Base-by-base conservation (phyloP, 2,888 invertebrate species). In the Zygaena filipendulae region DNA sequence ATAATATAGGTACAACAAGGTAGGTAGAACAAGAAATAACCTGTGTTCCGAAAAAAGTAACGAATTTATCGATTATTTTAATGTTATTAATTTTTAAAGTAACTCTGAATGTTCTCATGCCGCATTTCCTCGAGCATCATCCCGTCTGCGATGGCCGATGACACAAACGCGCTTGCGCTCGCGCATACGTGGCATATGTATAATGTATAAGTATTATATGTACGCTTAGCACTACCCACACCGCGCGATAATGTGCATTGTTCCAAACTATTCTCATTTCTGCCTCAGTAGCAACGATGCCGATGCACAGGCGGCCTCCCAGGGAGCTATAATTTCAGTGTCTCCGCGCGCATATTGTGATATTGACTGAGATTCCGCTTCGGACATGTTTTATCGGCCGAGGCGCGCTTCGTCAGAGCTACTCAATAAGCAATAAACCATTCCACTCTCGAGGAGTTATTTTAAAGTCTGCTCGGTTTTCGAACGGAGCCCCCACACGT, bases 401-500 rank as follows among this genome's bases (percentile, higher is more conserved):
- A 60, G 63, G 62, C 68, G 69, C 68, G 63, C 64, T 66, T 68
- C 71, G 69, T 71, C 74, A 68, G 70, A 57, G 62, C 69, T 63
- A 60, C 72, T 75, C 77, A 77, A 77, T 77, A 75, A 75, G 77
- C 77, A 69, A 75, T 79, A 79, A 77, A 79, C 72, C 69, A 72
- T 71, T 67, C 75, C 64, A n/a, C 62, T 70, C 70, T 66, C 67
- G 60, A 70, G 69, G 69, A 74, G 70, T 72, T 71, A 70, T 74
- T 74, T 72, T 69, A 63, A 69, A 71, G 60, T 61, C 58, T 47
- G 61, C 45, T 63, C 56, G 60, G 58, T 57, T n/a, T 56, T 60
- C 58, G 56, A 56, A 61, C 63, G 57, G 59, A 60, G 54, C 64
- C 64, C 64, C 64, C 67, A 68, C 67, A 67, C 64, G 62, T 77